Percentiles rank a stretch among this genome's conserved stretches.
These are phyloP conservation scores for Spizaetus ornatus DNA, from an alignment of 2,113 vertebrate species.

Conservation along the genomic window DNA sequence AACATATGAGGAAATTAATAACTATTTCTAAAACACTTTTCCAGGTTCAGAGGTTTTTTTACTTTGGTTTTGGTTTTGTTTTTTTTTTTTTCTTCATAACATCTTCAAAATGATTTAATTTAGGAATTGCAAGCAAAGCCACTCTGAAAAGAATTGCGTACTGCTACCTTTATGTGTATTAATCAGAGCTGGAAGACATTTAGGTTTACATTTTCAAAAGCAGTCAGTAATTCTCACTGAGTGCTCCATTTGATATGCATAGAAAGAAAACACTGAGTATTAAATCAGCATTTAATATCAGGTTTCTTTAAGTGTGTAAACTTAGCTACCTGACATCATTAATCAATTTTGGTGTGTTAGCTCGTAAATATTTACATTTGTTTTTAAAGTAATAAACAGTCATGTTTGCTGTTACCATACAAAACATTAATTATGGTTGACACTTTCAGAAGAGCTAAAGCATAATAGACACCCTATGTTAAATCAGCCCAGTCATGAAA, in stretches of 20 bases:
- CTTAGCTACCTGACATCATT: background rate
- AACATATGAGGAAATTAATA: background rate
- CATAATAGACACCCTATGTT: background rate
- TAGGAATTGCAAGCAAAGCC: background rate
- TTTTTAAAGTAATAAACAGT: background rate
- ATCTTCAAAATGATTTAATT: background rate
- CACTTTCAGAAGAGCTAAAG: background rate
- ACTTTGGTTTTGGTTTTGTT: background rate
- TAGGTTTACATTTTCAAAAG: background rate
- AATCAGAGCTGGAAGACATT: background rate
- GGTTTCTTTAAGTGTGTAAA: background rate
- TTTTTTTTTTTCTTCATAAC: background rate
- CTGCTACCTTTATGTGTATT: background rate
- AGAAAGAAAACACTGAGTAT: background rate
- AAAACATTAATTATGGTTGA: background rate
- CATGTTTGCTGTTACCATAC: background rate
- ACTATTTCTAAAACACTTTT: background rate
- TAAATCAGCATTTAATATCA: constrained; percentile 33
- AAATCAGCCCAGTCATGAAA: background rate
- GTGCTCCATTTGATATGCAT: background rate
- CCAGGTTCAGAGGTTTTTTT: background rate
- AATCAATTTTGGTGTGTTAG: background rate
- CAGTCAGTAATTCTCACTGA: background rate
- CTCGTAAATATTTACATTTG: background rate
- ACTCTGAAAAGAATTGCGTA: background rate